Evolutionary conservation across 2,888 invertebrate genomes (phyloP), one percentile per base, ranked within the genome.

Genomic region (Melitaea athalia): DNA sequence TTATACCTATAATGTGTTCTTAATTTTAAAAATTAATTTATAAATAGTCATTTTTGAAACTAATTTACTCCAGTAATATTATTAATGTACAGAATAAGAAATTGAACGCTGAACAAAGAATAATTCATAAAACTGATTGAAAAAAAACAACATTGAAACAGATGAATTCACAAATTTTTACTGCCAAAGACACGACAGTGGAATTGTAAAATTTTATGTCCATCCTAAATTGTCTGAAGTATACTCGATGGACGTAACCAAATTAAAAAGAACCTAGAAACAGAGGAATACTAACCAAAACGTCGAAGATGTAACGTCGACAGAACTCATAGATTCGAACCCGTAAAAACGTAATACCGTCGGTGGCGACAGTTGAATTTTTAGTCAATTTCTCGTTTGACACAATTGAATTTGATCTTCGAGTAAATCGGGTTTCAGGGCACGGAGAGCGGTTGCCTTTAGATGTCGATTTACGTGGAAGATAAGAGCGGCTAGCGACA

Each of bases 361-460:
- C 71, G 70, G 71, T 60, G 76, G 80, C 83, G 84, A 81, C 84
- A 76, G 78, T 81, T 78, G 87, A 89, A 88, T 90, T 91, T 90
- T 90, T 87, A 88, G 88, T 86, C 88, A 86, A 87, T 91, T 88
- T 86, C 86, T 85, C 86, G 81, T 84, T 85, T 82, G 87, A 82
- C 85, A 85, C 89, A 89, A 91, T 90, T 89, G 89, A 90, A 90
- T 91, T 89, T 89, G 87, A 87, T 87, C 88, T 83, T 79, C 81
- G 80, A 81, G 84, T 83, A 85, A 90, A 90, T 89, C 88, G 85
- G 81, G 84, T 89, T 89, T 86, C 89, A 81, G 84, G 76, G 87
- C 91, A 89, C 89, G 88, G 72, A 84, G 76, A 83, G 83, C 72
- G 79, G 79, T 79, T 77, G 81, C 80, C 84, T 86, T 85, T 85